phyloP scores from a whole-genome alignment of 2,888 invertebrate genomes.

The Napeogenes sylphis region DNA sequence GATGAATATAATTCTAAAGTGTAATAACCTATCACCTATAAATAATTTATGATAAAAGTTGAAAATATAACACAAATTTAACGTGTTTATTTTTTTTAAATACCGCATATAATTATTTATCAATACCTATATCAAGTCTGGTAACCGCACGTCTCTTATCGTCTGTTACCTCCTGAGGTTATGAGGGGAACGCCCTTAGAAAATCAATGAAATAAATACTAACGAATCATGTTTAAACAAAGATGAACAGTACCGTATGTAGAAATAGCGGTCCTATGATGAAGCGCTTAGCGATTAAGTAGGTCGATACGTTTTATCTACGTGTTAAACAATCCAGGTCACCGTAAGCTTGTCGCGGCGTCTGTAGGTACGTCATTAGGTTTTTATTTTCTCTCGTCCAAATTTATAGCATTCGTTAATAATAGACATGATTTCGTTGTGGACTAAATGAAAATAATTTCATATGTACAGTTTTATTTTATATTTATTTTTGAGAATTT shows the following conservation, averaged over 20 bases:
- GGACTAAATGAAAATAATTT: too few relatives aligned
- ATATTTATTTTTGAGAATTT: too few relatives aligned
- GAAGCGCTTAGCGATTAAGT: conserved; percentile 29
- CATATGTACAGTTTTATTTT: too few relatives aligned
- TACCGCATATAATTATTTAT: not conserved
- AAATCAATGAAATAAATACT: conserved; percentile 13
- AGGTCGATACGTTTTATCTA: conserved; percentile 30
- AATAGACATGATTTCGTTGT: not conserved
- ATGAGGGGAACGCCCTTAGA: conserved; percentile 16
- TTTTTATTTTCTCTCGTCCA: not conserved
- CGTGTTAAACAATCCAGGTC: conserved; percentile 29
- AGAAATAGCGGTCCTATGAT: conserved; percentile 28
- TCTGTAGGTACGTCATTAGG: not conserved
- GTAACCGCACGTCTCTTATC: conserved; percentile 39
- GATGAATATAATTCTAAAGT: conserved; percentile 1
- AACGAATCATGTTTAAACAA: conserved; percentile 6
- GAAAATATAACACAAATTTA: not conserved
- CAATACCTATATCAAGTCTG: not conserved
- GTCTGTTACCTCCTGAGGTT: conserved; percentile 32
- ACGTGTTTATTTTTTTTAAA: not conserved
- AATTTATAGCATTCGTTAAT: not conserved
- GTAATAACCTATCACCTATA: not conserved
- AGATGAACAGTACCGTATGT: conserved; percentile 22
- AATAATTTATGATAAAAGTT: not conserved
- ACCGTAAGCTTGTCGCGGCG: conserved; percentile 14